phyloP scores from a whole-genome alignment of 2,113 vertebrate species.

The Sinocyclocheilus rhinocerous region DNA sequence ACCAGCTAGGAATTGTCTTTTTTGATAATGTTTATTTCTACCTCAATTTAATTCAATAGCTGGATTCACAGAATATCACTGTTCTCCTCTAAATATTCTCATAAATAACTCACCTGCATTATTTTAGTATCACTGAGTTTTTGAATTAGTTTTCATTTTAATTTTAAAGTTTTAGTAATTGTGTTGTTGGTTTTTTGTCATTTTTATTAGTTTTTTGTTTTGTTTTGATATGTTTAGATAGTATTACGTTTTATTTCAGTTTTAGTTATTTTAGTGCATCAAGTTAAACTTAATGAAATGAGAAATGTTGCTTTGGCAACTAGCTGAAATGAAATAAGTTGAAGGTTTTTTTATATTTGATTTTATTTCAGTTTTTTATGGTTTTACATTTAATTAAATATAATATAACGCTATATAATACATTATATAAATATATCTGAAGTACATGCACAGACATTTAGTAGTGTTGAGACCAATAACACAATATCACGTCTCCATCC shows the following conservation, averaged over 20 bases:
- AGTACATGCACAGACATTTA: not conserved
- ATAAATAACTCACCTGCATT: not conserved
- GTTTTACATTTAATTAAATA: too few species aligned
- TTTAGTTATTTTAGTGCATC: not conserved
- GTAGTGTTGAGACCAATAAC: not conserved
- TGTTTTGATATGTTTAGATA: not conserved
- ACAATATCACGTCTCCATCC: conserved; percentile 43
- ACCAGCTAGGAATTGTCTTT: too few species aligned
- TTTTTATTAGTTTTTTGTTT: not conserved
- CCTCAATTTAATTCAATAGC: too few species aligned
- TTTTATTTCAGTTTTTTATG: too few species aligned
- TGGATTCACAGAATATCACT: not conserved
- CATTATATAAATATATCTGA: not conserved
- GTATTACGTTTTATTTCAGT: not conserved
- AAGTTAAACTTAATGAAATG: not conserved
- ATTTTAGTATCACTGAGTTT: too few species aligned
- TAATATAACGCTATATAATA: not conserved
- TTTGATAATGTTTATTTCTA: too few species aligned
- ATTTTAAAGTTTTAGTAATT: not conserved
- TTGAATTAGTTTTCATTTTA: too few species aligned
- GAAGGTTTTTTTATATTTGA: too few species aligned
- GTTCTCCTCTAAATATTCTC: not conserved
- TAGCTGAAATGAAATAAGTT: too few species aligned
- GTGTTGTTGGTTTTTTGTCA: not conserved
- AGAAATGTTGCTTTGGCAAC: too few species aligned